These are phyloP conservation scores for Leptodactylus fuscus DNA, from an alignment of 2,113 vertebrate species.

Conservation along the genomic window DNA sequence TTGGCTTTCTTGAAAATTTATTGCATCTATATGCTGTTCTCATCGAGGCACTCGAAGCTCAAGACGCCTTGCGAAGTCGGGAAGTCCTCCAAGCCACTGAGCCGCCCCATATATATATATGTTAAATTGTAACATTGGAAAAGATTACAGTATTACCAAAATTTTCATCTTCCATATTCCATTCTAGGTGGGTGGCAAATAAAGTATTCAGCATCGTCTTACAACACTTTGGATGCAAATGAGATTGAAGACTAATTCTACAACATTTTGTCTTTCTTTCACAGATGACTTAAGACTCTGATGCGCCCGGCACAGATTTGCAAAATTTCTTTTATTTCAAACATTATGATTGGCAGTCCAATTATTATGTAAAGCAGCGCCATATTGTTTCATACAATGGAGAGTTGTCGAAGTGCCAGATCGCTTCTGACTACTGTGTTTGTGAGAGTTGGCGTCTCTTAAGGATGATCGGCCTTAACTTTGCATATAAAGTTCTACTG, in stretches of 20 bases:
- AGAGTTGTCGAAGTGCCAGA: constrained; percentile 42
- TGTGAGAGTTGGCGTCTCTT: neutral
- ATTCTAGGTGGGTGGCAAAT: constrained; percentile 1
- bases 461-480: constrained; percentile 25
- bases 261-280: constrained; percentile 30
- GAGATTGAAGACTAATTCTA: constrained; percentile 32
- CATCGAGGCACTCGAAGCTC: too few relatives aligned
- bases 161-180: neutral
- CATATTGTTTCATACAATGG: constrained; percentile 48
- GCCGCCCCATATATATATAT: too few relatives aligned
- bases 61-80: too few relatives aligned
- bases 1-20: neutral
- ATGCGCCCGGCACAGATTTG: constrained; percentile 22
- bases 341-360: constrained; percentile 38
- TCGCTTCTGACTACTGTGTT: constrained; percentile 5
- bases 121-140: neutral
- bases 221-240: constrained; percentile 44
- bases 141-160: neutral
- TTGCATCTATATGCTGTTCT: neutral
- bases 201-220: constrained; percentile 25
- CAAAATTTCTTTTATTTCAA: constrained; percentile 29
- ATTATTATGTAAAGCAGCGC: constrained; percentile 50
- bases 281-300: constrained; percentile 40
- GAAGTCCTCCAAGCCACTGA: too few relatives aligned
- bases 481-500: neutral